Conservation (phyloP, 2,113 vertebrate species). For the Pristiophorus japonicus region DNA sequence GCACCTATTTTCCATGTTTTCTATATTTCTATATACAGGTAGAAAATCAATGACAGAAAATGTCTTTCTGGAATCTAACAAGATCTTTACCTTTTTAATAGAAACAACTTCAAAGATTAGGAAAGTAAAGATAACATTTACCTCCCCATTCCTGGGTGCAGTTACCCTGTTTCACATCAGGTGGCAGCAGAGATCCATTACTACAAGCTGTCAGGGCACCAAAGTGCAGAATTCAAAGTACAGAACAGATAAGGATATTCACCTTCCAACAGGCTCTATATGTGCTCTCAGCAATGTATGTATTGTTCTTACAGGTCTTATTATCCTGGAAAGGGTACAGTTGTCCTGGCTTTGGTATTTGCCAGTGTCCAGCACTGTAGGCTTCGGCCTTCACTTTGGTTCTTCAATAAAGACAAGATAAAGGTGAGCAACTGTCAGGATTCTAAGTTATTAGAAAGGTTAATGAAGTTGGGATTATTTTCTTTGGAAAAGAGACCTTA, state of each 20-base stretch:
- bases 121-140: not conserved
- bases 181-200: constrained; percentile 14
- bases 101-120: not conserved
- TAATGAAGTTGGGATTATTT: too few relatives aligned
- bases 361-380: not conserved
- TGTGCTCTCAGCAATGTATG: too few relatives aligned
- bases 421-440: too few relatives aligned
- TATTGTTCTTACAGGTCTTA: not conserved
- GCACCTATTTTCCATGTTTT: too few relatives aligned
- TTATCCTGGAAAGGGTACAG: not conserved
- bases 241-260: too few relatives aligned
- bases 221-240: not conserved
- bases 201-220: not conserved
- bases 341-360: not conserved
- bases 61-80: not conserved
- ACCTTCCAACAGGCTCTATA: too few relatives aligned
- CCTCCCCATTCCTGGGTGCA: not conserved
- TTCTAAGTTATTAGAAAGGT: too few relatives aligned
- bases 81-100: not conserved
- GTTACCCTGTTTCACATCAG: not conserved
- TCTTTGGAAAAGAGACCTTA: too few relatives aligned
- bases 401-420: too few relatives aligned
- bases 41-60: not conserved
- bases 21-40: too few relatives aligned
- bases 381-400: too few relatives aligned